phyloP scores from a whole-genome alignment of 2,113 vertebrate genomes.

The Thymallus thymallus region DNA sequence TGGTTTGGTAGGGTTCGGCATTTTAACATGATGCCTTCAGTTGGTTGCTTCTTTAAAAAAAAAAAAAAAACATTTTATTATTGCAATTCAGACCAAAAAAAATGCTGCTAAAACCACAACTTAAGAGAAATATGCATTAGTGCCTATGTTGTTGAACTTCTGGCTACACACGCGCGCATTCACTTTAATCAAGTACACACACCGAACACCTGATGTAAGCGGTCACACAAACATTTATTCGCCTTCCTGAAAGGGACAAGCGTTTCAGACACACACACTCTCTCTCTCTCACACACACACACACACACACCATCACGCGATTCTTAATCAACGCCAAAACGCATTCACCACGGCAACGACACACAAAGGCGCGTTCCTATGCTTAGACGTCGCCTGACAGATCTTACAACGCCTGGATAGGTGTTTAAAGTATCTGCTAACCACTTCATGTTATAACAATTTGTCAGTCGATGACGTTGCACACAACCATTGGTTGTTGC shows the following conservation, averaged over 20 bases:
- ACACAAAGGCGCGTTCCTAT: conserved; percentile 18
- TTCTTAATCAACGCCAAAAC: conserved; percentile 42
- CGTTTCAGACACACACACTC: conserved; percentile 51
- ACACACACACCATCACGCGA: neutral
- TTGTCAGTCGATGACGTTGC: no score
- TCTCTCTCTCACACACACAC: conserved; percentile 15
- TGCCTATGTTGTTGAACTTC: conserved; percentile 94
- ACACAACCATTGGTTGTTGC: no score
- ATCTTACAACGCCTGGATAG: no score
- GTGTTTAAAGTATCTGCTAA: no score
- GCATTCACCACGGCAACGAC: conserved; percentile 67
- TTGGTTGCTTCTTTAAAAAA: conserved; percentile 57
- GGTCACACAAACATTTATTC: conserved; percentile 19
- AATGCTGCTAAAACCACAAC: conserved; percentile 74
- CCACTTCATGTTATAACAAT: no score
- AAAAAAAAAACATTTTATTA: conserved; percentile 51
- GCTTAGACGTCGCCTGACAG: no score
- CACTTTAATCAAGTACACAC: conserved; percentile 18
- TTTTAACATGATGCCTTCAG: conserved; percentile 74
- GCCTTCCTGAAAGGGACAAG: conserved; percentile 58
- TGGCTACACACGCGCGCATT: conserved; percentile 48
- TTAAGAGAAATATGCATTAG: conserved; percentile 87
- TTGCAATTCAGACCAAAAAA: conserved; percentile 74
- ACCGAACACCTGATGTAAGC: conserved; percentile 49
- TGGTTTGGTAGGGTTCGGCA: conserved; percentile 76